Evolutionary conservation across 2,888 invertebrate species (phyloP).

Genomic region (Hermaeophaga mercurialis): DNA sequence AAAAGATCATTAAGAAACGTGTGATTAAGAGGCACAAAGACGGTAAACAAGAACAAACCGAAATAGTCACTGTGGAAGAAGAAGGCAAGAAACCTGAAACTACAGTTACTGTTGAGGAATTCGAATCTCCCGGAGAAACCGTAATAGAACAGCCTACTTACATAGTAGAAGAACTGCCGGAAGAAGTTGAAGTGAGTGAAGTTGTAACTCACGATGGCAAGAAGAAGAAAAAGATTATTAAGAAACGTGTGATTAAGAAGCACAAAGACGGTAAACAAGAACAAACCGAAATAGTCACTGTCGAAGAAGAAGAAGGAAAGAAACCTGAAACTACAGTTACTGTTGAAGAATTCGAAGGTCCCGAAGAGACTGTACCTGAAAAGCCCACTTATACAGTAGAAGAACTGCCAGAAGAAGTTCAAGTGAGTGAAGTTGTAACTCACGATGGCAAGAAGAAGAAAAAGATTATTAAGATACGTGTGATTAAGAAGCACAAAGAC

Average conservation of each 20-base stretch:
- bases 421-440: conserved; percentile 44
- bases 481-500: conserved; percentile 50
- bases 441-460: conserved; percentile 44
- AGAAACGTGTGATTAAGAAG: conserved; percentile 41
- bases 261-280: conserved; percentile 45
- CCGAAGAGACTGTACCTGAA: conserved; percentile 25
- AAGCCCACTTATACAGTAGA: conserved; percentile 34
- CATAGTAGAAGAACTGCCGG: conserved; percentile 41
- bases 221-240: conserved; percentile 46
- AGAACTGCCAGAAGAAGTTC: conserved; percentile 43
- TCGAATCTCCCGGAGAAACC: conserved; percentile 30
- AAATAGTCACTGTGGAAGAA: conserved; percentile 44
- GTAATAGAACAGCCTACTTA: conserved; percentile 2
- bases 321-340: conserved; percentile 45
- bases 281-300: conserved; percentile 46
- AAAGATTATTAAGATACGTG: conserved; percentile 47
- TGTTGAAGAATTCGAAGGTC: conserved; percentile 36
- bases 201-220: conserved; percentile 50
- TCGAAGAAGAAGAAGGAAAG: conserved; percentile 49
- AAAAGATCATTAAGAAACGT: conserved; percentile 48
- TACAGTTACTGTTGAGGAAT: conserved; percentile 45
- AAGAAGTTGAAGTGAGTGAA: conserved; percentile 33
- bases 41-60: conserved; percentile 46
- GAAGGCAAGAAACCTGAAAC: conserved; percentile 55
- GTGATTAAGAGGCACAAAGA: conserved; percentile 50